A percentile compares a stretch with the other conserved stretches of the same genome.
These are phyloP conservation scores for Calypte anna DNA, from an alignment of 2,113 vertebrate species.

Conservation along the genomic window DNA sequence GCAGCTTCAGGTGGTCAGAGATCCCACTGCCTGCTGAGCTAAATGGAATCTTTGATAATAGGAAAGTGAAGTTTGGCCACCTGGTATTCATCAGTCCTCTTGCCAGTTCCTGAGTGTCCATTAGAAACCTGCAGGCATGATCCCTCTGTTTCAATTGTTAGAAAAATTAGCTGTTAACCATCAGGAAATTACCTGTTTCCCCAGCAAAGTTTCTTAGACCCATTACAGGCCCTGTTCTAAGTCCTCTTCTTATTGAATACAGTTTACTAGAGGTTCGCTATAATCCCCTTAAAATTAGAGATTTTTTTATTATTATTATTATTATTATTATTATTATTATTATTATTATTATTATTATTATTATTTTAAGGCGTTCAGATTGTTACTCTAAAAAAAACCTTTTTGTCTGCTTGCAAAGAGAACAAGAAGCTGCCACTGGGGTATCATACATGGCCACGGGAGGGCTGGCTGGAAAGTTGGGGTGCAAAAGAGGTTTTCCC, in stretches of 20 bases:
- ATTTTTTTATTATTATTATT: constrained; percentile 39
- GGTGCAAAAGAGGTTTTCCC: background rate
- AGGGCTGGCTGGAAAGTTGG: background rate
- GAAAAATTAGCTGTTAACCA: constrained; percentile 63
- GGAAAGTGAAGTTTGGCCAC: constrained; percentile 52
- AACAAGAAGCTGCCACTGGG: background rate
- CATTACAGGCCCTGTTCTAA: constrained; percentile 70
- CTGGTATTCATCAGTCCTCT: constrained; percentile 68
- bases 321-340: constrained; percentile 28
- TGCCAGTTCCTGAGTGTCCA: constrained; percentile 35
- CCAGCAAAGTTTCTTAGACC: constrained; percentile 56
- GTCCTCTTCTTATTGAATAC: constrained; percentile 74
- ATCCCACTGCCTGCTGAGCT: background rate
- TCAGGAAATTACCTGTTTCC: constrained; percentile 79
- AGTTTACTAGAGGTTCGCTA: constrained; percentile 75
- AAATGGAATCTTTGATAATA: background rate
- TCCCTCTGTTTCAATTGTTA: background rate
- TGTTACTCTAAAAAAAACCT: constrained; percentile 1
- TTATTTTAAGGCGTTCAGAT: constrained; percentile 28
- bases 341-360: constrained; percentile 1
- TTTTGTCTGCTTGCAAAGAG: background rate
- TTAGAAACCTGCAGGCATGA: constrained; percentile 13
- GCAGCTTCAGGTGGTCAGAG: background rate
- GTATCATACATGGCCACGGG: rapidly evolving
- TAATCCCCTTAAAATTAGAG: constrained; percentile 84